Conservation (phyloP, 2,888 invertebrate species). For the Sepiola atlantica region DNA sequence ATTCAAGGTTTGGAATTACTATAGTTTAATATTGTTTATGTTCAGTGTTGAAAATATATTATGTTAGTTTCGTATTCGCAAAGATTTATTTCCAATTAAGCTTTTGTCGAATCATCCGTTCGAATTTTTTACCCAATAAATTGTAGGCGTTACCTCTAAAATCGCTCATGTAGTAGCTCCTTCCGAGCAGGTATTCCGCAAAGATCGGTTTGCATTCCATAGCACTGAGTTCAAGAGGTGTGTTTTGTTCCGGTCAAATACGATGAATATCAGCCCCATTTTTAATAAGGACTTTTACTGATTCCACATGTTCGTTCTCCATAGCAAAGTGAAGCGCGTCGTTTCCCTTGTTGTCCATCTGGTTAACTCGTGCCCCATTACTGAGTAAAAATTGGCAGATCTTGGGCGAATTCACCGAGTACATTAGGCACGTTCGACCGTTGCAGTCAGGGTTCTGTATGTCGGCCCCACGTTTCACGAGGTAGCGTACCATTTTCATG, state of each 20-base stretch:
- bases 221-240: background rate
- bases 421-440: background rate
- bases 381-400: background rate
- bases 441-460: background rate
- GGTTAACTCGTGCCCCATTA: background rate
- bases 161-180: background rate
- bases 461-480: background rate
- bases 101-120: background rate
- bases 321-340: slow-evolving; percentile 35
- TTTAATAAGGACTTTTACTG: background rate
- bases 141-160: background rate
- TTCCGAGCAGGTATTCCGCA: background rate
- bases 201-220: background rate
- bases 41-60: background rate
- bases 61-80: background rate
- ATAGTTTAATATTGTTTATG: background rate
- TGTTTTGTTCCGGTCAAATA: background rate
- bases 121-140: background rate
- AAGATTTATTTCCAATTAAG: background rate
- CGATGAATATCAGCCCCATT: background rate
- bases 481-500: background rate
- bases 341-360: background rate
- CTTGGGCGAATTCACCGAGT: background rate
- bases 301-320: background rate
- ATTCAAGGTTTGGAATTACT: background rate